Evolutionary conservation across 2,888 invertebrate species (phyloP).

Genomic region (Serripes groenlandicus): DNA sequence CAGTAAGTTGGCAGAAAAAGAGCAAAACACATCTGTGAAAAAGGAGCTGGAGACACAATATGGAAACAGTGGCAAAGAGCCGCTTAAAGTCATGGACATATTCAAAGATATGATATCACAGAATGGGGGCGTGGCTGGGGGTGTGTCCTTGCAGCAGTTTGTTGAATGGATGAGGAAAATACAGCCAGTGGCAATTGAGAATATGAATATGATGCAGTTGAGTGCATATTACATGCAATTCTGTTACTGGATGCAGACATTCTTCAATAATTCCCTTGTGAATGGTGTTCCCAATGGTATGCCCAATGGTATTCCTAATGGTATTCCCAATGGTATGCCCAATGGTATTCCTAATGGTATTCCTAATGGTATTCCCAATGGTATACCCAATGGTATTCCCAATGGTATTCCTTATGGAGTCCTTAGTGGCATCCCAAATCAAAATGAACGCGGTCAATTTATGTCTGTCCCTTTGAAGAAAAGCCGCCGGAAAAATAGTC

Average conservation of each 20-base stretch:
- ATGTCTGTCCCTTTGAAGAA: not conserved
- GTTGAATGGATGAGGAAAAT: conserved; percentile 27
- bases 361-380: not conserved
- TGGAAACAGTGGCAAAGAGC: not conserved
- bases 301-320: not conserved
- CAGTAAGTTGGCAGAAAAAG: not conserved
- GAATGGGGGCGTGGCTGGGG: not conserved
- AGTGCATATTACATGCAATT: conserved; percentile 26
- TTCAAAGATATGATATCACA: conserved; percentile 3
- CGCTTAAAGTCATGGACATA: conserved; percentile 10
- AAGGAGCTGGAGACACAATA: not conserved
- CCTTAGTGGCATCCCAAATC: not conserved
- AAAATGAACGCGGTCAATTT: no score
- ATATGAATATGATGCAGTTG: conserved; percentile 22
- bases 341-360: not conserved
- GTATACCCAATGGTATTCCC: not conserved
- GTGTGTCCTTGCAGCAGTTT: conserved; percentile 17
- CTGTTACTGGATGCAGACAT: conserved; percentile 29
- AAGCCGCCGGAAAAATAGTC: not conserved
- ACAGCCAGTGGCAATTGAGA: not conserved
- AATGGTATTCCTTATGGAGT: not conserved
- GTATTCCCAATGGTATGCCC: not conserved
- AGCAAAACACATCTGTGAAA: no score
- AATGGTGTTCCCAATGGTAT: not conserved
- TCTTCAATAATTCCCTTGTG: conserved; percentile 2